Conservation (phyloP, 2,888 invertebrate species). For the Perizoma flavofasciatum region DNA sequence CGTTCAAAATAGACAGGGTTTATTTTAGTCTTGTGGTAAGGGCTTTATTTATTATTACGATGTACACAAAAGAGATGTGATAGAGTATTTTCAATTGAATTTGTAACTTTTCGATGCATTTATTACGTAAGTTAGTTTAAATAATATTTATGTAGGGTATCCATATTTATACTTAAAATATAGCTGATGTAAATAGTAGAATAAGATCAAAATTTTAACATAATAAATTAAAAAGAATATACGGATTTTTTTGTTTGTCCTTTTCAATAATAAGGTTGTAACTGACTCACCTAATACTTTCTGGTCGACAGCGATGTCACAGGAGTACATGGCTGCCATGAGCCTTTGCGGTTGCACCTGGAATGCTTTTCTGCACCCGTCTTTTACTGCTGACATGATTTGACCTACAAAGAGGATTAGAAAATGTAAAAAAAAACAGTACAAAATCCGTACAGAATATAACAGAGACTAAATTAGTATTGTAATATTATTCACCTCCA, state of each 20-base stretch:
- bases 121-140: slow-evolving; percentile 55
- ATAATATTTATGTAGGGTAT: slow-evolving; percentile 71
- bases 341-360: slow-evolving; percentile 94
- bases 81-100: slow-evolving; percentile 60
- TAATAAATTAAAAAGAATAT: slow-evolving; percentile 54
- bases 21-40: slow-evolving; percentile 5
- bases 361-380: slow-evolving; percentile 94
- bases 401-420: slow-evolving; percentile 84
- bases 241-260: slow-evolving; percentile 32
- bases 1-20: background rate
- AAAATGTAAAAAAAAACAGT: too few species aligned
- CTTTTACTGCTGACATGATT: slow-evolving; percentile 95
- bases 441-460: too few species aligned
- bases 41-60: slow-evolving; percentile 42
- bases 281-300: slow-evolving; percentile 91
- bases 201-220: slow-evolving; percentile 78
- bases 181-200: slow-evolving; percentile 75
- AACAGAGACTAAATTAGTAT: too few species aligned
- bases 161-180: slow-evolving; percentile 68
- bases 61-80: slow-evolving; percentile 78
- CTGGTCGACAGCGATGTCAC: slow-evolving; percentile 91
- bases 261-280: background rate
- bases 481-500: too few species aligned
- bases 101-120: slow-evolving; percentile 75
- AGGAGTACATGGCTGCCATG: slow-evolving; percentile 97